Evolutionary conservation across 2,888 invertebrate species (phyloP).

Genomic region (Ganaspis brasiliensis): DNA sequence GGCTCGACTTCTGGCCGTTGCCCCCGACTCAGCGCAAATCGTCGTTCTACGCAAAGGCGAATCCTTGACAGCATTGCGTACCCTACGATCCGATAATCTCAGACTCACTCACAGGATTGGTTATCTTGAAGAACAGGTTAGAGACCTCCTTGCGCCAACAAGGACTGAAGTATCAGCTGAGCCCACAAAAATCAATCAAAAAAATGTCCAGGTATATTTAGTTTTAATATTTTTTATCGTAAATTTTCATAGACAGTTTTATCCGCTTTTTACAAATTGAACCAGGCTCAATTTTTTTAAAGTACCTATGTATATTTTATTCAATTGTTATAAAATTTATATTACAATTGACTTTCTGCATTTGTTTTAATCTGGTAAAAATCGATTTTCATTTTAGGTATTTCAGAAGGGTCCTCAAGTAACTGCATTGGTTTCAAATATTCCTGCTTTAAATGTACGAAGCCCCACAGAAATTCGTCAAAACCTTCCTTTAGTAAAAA

Average conservation of each 20-base stretch:
- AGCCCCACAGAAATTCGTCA: conserved; percentile 72
- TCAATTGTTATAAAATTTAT: neutral
- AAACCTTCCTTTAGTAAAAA: conserved; percentile 72
- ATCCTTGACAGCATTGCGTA: conserved; percentile 74
- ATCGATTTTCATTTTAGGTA: conserved; percentile 81
- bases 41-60: conserved; percentile 83
- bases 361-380: neutral
- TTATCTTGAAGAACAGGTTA: conserved; percentile 93
- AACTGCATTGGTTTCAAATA: conserved; percentile 86
- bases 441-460: conserved; percentile 83
- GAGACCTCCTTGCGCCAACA: conserved; percentile 74
- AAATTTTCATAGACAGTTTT: neutral
- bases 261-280: too few relatives aligned
- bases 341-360: neutral
- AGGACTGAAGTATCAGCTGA: conserved; percentile 67
- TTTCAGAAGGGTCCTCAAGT: conserved; percentile 92
- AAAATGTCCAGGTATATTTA: conserved; percentile 74
- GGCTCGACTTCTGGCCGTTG: conserved; percentile 84
- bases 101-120: conserved; percentile 93
- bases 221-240: neutral
- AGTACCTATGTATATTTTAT: conserved; percentile 22
- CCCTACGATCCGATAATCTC: conserved; percentile 89
- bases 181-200: conserved; percentile 67
- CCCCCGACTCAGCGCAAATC: conserved; percentile 85
- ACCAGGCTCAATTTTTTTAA: too few relatives aligned